A percentile compares a stretch with the other conserved stretches of the same genome.
Evolutionary conservation across 2,797 vertebrate species (phyloP).

Genomic region (Taeniopygia guttata): DNA sequence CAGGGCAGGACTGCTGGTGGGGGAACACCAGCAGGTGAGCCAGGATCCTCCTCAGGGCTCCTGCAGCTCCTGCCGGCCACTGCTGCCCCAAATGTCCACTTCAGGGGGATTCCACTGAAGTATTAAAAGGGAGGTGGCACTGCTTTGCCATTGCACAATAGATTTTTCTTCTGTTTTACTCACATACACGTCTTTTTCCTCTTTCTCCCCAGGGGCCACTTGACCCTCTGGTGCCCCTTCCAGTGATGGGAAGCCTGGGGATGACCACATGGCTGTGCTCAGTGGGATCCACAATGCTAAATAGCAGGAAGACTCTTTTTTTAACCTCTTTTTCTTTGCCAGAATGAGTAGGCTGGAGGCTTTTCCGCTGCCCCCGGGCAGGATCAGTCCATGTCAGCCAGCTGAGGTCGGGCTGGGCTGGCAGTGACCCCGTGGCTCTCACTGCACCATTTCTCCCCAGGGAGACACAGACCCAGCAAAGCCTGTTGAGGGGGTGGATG

Average conservation of each 20-base stretch:
- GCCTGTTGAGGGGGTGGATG: not conserved
- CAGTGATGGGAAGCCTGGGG: not conserved
- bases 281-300: not conserved
- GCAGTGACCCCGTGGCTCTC: not conserved
- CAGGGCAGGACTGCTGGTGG: not conserved
- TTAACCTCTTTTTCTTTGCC: not conserved
- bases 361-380: not conserved
- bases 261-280: not conserved
- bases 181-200: fast-evolving
- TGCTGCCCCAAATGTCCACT: not conserved
- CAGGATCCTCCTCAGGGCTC: not conserved
- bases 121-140: fast-evolving
- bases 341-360: not conserved
- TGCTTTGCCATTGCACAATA: not conserved
- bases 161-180: not conserved
- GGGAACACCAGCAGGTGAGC: not conserved
- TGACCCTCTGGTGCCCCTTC: not conserved
- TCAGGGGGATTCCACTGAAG: not conserved
- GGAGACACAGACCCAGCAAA: fast-evolving
- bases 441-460: not conserved
- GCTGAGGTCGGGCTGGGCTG: not conserved
- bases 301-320: not conserved
- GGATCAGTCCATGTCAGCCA: not conserved
- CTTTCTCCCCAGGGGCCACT: not conserved
- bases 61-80: fast-evolving